phyloP scores from a whole-genome alignment of 2,113 vertebrate genomes.

The Electrona antarctica region DNA sequence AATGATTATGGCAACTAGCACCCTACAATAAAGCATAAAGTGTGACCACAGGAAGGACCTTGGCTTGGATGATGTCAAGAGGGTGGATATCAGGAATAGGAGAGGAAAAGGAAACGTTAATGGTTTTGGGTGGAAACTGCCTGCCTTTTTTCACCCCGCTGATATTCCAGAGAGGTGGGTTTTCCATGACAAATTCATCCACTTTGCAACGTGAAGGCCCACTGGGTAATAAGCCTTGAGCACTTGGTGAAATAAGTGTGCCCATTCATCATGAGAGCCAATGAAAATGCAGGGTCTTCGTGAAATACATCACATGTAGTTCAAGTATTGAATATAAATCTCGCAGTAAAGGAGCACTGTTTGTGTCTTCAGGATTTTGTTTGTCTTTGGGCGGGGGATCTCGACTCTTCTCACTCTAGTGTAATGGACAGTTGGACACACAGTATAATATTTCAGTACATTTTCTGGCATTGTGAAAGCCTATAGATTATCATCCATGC shows the following conservation, averaged over 20 bases:
- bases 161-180: neutral
- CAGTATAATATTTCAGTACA: too few relatives aligned
- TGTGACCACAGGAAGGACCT: neutral
- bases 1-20: conserved; percentile 11
- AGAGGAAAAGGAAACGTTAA: neutral
- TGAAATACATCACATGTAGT: conserved; percentile 4
- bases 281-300: conserved; percentile 2
- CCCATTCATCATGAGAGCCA: conserved; percentile 28
- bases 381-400: too few relatives aligned
- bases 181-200: conserved; percentile 24
- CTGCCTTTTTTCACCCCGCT: neutral
- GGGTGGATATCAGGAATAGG: neutral
- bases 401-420: conserved; percentile 12
- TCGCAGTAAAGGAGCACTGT: neutral
- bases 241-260: conserved; percentile 26
- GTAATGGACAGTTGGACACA: neutral
- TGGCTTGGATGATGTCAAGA: conserved; percentile 4
- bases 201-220: conserved; percentile 15
- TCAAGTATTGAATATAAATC: conserved; percentile 15
- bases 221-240: neutral
- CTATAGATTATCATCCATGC: too few relatives aligned
- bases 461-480: too few relatives aligned
- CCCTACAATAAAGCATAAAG: neutral
- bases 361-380: conserved; percentile 19
- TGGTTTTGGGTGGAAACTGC: neutral